Evolutionary conservation across 2,888 invertebrate genomes (phyloP).

Genomic region (Tetranychus piercei): DNA sequence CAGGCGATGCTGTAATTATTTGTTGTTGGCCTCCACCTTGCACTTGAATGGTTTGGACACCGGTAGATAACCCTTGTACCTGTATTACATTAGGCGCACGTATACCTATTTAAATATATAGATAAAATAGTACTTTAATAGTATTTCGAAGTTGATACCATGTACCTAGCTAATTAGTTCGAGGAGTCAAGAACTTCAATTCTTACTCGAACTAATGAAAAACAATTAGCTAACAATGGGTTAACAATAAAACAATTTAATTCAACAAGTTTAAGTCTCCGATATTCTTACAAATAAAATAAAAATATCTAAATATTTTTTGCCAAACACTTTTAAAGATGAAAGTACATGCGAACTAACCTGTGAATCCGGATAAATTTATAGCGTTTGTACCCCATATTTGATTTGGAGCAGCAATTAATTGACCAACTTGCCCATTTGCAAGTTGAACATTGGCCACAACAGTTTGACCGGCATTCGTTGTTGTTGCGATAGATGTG

Average conservation of each 20-base stretch:
- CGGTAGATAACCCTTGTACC: conserved; percentile 24
- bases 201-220: no score
- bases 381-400: conserved; percentile 27
- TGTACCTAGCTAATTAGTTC: no score
- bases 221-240: no score
- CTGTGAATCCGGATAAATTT: conserved; percentile 24
- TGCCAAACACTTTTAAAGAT: no score
- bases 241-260: no score
- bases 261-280: no score
- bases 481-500: neutral
- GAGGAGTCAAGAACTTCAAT: no score
- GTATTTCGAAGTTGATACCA: no score
- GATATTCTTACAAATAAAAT: no score
- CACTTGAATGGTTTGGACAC: conserved; percentile 27
- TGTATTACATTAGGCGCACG: conserved; percentile 27
- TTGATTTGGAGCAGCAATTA: conserved; percentile 23
- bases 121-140: conserved; percentile 3
- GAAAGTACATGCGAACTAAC: neutral
- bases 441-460: conserved; percentile 27
- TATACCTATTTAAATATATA: conserved; percentile 19
- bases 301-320: no score
- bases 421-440: conserved; percentile 28
- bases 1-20: conserved; percentile 24
- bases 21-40: conserved; percentile 27
- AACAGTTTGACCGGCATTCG: conserved; percentile 20